Base-by-base conservation (phyloP, 2,113 vertebrate genomes). In the Aptenodytes forsteri region DNA sequence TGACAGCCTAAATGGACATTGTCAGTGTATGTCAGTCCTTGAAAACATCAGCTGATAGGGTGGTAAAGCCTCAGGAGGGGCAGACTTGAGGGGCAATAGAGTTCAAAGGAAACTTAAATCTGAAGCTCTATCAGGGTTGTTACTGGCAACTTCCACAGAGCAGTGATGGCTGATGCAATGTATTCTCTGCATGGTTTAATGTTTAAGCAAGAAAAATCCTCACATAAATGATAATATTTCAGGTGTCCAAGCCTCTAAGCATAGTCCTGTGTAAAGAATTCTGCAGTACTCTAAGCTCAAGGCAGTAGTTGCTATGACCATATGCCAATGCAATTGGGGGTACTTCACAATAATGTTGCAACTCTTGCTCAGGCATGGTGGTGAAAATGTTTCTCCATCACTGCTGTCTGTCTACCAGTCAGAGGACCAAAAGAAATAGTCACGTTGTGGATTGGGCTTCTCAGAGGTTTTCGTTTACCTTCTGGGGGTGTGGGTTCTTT, bases 281-380 rank as follows among this genome's bases (percentile, higher is more conserved):
- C 30, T 66, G n/a, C 29, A 55, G 29, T 17, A 22, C 32, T 54
- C 4, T 14, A 54, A 40, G 13, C 14, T 55, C 25, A 42, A 42
- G 11, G 22, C 32, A 21, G 34, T n/a, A 20, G 27, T 7, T 69
- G 7, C 16, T 78, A 46, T 42, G 14, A 54, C 6, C 50, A 30
- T 70, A 54, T 20, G 29, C 11, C 27, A 20, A 40, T 15, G 11
- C 27, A 42, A 16, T 9, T 49, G 11, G 10, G 18, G 55, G 1
- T 16, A 30, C 19, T 50, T 78, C 46, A 70, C 15, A 73, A 4
- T 13, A 78, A 47, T 0, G 0, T 25, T 65, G 54, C 12, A 62
- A 23, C 21, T 89, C 14, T 69, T 2, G 2, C 27, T 83, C 46
- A 23, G 12, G 46, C 1, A 0, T 22, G 25, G 10, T 30, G 32